A percentile compares a stretch with the other conserved stretches of the same genome.
These are phyloP conservation scores for Drosophila fuyamai DNA, from an alignment of 1,140 invertebrate genomes.

Conservation along the genomic window DNA sequence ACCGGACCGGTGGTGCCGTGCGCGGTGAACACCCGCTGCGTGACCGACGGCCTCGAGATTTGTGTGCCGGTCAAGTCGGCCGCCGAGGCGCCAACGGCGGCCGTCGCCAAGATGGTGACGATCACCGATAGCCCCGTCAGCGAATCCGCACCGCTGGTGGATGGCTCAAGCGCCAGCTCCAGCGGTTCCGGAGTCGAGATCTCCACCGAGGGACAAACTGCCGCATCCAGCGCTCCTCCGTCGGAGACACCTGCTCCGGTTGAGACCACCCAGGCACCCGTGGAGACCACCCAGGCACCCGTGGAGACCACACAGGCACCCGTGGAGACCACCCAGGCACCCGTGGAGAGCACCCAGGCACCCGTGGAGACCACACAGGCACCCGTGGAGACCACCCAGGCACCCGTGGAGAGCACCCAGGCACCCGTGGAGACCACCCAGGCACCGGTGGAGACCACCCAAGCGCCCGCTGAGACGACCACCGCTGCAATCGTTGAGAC, in stretches of 20 bases:
- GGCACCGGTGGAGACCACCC: conserved; percentile 21
- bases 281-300: not conserved
- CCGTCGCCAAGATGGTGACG: conserved; percentile 58
- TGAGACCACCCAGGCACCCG: conserved; percentile 11
- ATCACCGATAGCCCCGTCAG: conserved; percentile 59
- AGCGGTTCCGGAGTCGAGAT: not conserved
- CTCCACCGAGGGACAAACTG: conserved; percentile 21
- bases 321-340: not conserved
- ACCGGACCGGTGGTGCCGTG: conserved; percentile 48
- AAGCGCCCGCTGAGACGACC: conserved; percentile 9
- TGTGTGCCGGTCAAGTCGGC: conserved; percentile 63
- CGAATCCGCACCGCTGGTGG: conserved; percentile 50
- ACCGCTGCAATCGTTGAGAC: conserved; percentile 21
- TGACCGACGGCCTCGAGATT: conserved; percentile 74
- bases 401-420: not conserved
- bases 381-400: conserved; percentile 20
- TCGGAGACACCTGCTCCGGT: not conserved
- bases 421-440: too few relatives aligned
- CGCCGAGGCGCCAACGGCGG: conserved; percentile 41
- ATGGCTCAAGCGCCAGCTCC: conserved; percentile 5
- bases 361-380: not conserved
- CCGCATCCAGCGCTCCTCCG: conserved; percentile 4
- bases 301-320: conserved; percentile 16
- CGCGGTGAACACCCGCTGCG: conserved; percentile 59
- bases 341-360: conserved; percentile 14